These are phyloP conservation scores for Osmoderma eremita DNA, from an alignment of 2,888 invertebrate species.

Conservation along the genomic window DNA sequence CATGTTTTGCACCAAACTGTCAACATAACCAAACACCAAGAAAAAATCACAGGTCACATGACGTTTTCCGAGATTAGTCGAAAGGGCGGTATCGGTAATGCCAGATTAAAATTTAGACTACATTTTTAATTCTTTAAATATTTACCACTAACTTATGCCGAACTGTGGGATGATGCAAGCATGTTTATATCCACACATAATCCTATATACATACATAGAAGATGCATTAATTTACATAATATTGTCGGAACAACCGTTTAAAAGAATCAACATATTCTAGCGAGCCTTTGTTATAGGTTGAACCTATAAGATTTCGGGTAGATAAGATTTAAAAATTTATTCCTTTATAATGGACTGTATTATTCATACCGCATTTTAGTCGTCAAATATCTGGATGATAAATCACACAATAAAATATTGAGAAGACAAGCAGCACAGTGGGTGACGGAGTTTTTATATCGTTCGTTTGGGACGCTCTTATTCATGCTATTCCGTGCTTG, in stretches of 20 bases:
- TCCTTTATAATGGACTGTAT: slow-evolving; percentile 21
- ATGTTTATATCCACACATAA: slow-evolving; percentile 6
- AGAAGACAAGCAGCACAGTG: slow-evolving; percentile 35
- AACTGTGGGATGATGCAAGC: not conserved
- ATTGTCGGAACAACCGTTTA: slow-evolving; percentile 15
- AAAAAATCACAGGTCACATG: no score
- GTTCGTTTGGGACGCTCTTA: slow-evolving; percentile 19
- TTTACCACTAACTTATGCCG: no score
- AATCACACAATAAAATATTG: slow-evolving; percentile 39
- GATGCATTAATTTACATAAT: slow-evolving; percentile 32
- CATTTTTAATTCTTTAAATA: no score
- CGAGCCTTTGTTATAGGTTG: slow-evolving; percentile 16
- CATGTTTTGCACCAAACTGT: no score
- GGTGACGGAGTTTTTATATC: slow-evolving; percentile 34
- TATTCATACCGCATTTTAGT: slow-evolving; percentile 36
- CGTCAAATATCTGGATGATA: slow-evolving; percentile 32
- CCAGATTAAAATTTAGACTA: no score
- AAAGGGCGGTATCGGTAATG: no score
- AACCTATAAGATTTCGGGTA: slow-evolving; percentile 18
- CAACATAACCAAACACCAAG: no score
- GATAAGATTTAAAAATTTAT: slow-evolving; percentile 26
- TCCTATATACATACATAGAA: not conserved
- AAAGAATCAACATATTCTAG: slow-evolving; percentile 15
- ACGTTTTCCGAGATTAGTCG: no score
- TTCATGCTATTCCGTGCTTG: not conserved